phyloP scores from a whole-genome alignment of 2,113 vertebrate species.

The rabbit (Oryctolagus cuniculus) region mOryCun1.1 NC_091432.1:86065001-86065500 shows the following conservation, averaged over 20 bases:
- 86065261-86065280: neutral
- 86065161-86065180: neutral
- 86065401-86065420: neutral
- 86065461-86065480: neutral
- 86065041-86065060: slow-evolving; percentile 25
- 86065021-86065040: neutral
- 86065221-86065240: neutral
- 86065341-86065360: neutral
- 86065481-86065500: neutral
- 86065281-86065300: neutral
- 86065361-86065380: neutral
- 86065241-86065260: slow-evolving; percentile 1
- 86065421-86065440: neutral
- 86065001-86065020: neutral
- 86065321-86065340: neutral
- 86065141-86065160: fast-evolving
- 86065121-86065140: neutral
- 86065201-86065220: neutral
- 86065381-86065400: neutral
- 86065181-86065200: neutral
- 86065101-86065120: neutral
- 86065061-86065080: slow-evolving; percentile 18
- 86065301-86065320: slow-evolving; percentile 11
- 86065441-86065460: neutral
- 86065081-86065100: neutral